Base-by-base conservation (phyloP, 2,113 vertebrate genomes). In the Phalacrocorax pelagicus region DNA sequence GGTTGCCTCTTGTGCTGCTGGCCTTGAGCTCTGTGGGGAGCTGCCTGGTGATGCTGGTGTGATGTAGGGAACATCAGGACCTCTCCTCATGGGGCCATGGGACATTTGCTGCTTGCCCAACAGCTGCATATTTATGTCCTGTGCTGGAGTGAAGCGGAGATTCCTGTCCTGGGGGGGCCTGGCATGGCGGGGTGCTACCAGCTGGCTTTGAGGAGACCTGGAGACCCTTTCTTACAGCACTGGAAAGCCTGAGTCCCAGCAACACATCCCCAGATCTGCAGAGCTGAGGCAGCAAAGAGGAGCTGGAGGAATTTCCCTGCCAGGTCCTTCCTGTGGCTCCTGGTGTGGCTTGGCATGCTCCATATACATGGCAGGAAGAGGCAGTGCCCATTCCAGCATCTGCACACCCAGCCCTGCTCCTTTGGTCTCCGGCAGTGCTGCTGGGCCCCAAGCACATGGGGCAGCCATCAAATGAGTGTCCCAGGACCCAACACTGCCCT, bases 271-370 rank as follows among this genome's bases (percentile, higher is more conserved):
- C 22, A 83, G 5, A 63, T 49, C 40, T 0, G 2, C 79, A 85
- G 66, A 82, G 46, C 88, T 92, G 86, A 54, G 89, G 49, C 54
- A 92, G 59, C 55, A 81, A 67, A n/a, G 82, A 80, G 58, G 40
- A 88, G 29, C 44, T 91, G 74, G 15, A 94, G 55, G 51, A 57
- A 6, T 52, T 85, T 87, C n/a, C 32, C 38, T 95, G 86, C 34
- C 86, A 85, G 65, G 52, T 69, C 66, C 42, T 67, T 63, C 47
- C 79, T 88, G 79, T 4, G 0, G 34, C 73, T 93, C 69, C 47
- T 42, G 70, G 18, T 38, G 72, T 87, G n/a, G 22, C 77, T 88
- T 2, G 12, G 26, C 80, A 30, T 2, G 2, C 26, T 92, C 26
- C 1, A 3, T 42, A 10, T 30, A 32, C 19, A 5, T 14, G 63